These are phyloP conservation scores for Camelus dromedarius DNA, from an alignment of 2,113 vertebrate genomes.

Conservation along the genomic window DNA sequence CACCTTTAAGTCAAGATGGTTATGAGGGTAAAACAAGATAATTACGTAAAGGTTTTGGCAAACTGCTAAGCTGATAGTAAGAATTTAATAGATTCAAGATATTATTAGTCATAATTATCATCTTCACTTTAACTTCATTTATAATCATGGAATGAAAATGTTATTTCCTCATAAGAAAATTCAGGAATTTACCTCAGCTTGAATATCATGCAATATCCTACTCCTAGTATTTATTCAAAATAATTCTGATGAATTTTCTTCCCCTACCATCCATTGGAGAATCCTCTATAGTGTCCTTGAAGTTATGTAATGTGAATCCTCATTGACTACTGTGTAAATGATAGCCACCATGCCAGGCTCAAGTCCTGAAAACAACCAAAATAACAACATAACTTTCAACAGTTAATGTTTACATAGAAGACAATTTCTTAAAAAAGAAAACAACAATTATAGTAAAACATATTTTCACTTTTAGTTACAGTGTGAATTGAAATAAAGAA, in stretches of 20 bases:
- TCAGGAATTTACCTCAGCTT: constrained; percentile 9
- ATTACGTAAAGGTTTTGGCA: constrained; percentile 40
- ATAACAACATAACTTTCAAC: constrained; percentile 19
- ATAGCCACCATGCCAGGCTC: background rate
- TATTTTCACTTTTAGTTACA: background rate
- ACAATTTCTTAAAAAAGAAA: background rate
- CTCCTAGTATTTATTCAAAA: constrained; percentile 17
- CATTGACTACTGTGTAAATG: background rate
- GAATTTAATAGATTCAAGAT: constrained; percentile 53
- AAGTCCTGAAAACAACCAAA: background rate
- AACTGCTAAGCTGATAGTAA: background rate
- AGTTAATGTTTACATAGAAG: background rate
- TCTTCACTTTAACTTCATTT: constrained; percentile 54
- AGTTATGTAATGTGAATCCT: constrained; percentile 5
- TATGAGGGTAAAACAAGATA: constrained; percentile 49
- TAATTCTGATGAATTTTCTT: constrained; percentile 33
- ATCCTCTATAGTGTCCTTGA: background rate
- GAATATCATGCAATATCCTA: constrained; percentile 21
- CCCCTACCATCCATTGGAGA: background rate
- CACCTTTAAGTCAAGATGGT: background rate
- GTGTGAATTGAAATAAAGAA: constrained; percentile 22
- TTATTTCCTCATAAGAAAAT: constrained; percentile 7
- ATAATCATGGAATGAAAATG: constrained; percentile 22
- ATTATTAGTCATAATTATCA: constrained; percentile 53
- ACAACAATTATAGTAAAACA: background rate